Evolutionary conservation across 2,113 vertebrate species (phyloP).

Genomic region (Riparia riparia): DNA sequence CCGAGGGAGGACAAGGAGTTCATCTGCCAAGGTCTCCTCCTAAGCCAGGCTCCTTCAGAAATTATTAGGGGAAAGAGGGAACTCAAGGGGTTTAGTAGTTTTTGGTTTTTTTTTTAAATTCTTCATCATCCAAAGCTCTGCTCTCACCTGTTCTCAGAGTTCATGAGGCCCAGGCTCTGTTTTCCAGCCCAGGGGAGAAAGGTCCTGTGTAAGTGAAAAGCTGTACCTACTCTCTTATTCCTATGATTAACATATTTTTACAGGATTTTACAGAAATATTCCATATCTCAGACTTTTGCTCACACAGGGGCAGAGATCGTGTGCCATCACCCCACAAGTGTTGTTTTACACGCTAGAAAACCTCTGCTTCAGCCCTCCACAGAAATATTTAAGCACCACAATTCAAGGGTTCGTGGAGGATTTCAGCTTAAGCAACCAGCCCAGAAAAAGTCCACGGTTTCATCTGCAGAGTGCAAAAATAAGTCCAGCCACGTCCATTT

Average conservation of each 20-base stretch:
- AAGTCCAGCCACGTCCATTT: not conserved
- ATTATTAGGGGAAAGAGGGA: not conserved
- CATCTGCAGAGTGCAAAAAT: not conserved
- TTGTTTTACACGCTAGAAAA: not conserved
- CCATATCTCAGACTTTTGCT: not conserved
- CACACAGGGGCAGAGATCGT: rapidly evolving
- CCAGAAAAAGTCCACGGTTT: not conserved
- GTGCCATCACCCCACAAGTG: rapidly evolving
- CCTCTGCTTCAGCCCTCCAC: not conserved
- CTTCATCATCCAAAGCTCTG: not conserved
- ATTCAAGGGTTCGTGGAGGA: not conserved
- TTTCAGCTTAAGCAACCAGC: not conserved
- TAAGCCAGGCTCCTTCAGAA: not conserved
- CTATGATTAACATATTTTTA: not conserved
- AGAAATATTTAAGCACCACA: not conserved
- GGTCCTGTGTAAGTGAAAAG: not conserved
- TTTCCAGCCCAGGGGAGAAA: not conserved
- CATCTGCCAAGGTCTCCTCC: conserved; percentile 30
- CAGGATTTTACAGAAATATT: not conserved
- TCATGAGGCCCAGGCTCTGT: not conserved
- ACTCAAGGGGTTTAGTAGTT: not conserved
- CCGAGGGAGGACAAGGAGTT: conserved; percentile 28
- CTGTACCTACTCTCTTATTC: rapidly evolving
- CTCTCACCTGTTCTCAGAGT: not conserved
- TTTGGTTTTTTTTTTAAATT: not conserved